Percentiles rank a stretch among this genome's conserved stretches.
These are phyloP conservation scores for Balanococcus diminutus DNA, from an alignment of 2,888 invertebrate genomes.

Conservation along the genomic window DNA sequence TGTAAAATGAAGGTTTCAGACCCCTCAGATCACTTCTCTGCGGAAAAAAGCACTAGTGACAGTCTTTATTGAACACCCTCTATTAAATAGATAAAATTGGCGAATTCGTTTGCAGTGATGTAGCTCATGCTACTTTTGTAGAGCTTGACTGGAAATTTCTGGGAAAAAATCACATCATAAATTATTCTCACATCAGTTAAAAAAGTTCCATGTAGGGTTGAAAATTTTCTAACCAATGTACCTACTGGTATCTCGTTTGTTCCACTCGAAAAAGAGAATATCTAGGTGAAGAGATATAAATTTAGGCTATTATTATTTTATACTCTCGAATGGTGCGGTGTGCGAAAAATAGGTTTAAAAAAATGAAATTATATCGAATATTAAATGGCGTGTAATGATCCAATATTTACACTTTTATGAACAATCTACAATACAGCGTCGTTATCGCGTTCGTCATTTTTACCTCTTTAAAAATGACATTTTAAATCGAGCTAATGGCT, in stretches of 20 bases:
- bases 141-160: too few relatives aligned
- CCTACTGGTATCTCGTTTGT: background rate
- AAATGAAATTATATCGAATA: conserved; percentile 35
- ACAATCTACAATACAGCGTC: conserved; percentile 21
- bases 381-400: conserved; percentile 36
- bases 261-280: background rate
- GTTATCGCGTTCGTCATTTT: conserved; percentile 35
- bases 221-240: background rate
- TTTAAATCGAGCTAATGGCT: conserved; percentile 28
- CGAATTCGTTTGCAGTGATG: too few relatives aligned
- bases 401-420: conserved; percentile 36
- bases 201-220: background rate
- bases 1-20: too few relatives aligned
- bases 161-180: background rate
- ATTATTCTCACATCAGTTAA: background rate
- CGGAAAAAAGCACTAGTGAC: too few relatives aligned
- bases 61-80: too few relatives aligned
- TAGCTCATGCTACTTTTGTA: too few relatives aligned
- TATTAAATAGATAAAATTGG: too few relatives aligned
- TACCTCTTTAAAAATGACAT: conserved; percentile 27
- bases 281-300: background rate
- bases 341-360: background rate
- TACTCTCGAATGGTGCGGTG: background rate
- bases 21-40: too few relatives aligned
- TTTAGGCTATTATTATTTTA: background rate